These are phyloP conservation scores for Antheraea assamensis DNA, from an alignment of 2,888 invertebrate species.

Conservation along the genomic window DNA sequence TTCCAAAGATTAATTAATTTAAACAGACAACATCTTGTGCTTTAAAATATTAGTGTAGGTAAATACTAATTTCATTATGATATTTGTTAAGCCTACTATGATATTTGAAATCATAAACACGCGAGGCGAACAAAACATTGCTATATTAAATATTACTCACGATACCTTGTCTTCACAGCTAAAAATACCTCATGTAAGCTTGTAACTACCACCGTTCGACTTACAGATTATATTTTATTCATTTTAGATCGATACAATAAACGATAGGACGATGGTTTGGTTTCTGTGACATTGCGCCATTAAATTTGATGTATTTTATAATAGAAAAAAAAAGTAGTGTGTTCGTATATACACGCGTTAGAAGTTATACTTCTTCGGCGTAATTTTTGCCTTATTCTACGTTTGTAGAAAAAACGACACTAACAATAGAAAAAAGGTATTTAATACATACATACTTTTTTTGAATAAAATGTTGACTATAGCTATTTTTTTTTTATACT, in stretches of 20 bases:
- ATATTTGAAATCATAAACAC: neutral
- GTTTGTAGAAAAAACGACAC: no score
- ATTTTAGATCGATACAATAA: conserved; percentile 36
- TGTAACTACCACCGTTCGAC: conserved; percentile 11
- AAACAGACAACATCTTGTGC: neutral
- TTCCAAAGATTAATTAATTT: no score
- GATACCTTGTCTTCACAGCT: neutral
- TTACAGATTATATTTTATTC: conserved; percentile 39
- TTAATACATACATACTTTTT: no score
- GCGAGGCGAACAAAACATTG: neutral
- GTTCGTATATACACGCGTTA: no score
- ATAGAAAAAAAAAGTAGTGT: neutral
- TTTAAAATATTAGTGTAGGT: neutral
- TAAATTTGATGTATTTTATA: neutral
- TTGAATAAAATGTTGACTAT: no score
- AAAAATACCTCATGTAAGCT: conserved; percentile 13
- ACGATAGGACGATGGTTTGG: conserved; percentile 21
- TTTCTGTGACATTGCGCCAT: neutral
- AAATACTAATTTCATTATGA: neutral
- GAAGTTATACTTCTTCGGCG: no score
- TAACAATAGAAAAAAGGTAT: no score
- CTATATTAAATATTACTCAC: conserved; percentile 1
- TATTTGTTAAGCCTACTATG: conserved; percentile 1
- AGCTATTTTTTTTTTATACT: no score
- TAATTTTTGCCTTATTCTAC: no score